Percentiles rank a stretch among this genome's conserved stretches.
phyloP scores from a whole-genome alignment of 2,113 vertebrate genomes.

The Eurypyga helias region DNA sequence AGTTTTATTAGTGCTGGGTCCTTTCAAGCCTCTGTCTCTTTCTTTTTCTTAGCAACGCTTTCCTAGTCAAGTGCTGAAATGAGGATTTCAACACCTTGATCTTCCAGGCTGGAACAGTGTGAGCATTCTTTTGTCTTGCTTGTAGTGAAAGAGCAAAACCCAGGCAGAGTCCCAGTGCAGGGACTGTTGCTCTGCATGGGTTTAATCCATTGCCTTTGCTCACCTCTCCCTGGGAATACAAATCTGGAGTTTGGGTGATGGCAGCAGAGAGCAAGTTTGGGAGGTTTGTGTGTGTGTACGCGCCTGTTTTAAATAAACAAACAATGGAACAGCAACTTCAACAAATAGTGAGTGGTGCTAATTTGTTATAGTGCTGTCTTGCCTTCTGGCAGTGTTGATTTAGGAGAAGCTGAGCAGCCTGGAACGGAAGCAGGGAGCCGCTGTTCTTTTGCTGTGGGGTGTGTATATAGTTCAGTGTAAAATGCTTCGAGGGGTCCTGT shows the following conservation, averaged over 20 bases:
- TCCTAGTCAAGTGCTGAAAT: neutral
- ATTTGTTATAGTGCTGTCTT: slow-evolving; percentile 58
- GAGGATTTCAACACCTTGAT: neutral
- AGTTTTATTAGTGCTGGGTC: slow-evolving; percentile 14
- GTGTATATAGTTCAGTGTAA: neutral
- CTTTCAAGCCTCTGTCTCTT: neutral
- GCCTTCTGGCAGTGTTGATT: slow-evolving; percentile 63
- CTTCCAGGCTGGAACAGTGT: neutral
- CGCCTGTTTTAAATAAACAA: slow-evolving; percentile 57
- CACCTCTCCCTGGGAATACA: neutral
- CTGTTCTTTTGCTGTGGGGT: neutral
- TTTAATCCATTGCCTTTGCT: neutral
- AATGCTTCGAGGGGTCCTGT: slow-evolving; percentile 1
- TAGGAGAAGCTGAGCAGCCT: slow-evolving; percentile 40
- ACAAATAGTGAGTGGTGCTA: slow-evolving; percentile 53
- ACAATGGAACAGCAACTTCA: slow-evolving; percentile 62
- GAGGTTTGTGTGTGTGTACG: neutral
- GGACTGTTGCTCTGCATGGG: neutral
- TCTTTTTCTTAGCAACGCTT: neutral
- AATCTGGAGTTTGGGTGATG: slow-evolving; percentile 20
- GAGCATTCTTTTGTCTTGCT: neutral
- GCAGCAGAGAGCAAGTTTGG: slow-evolving; percentile 59
- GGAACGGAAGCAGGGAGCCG: neutral
- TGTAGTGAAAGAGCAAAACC: neutral
- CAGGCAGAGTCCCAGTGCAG: neutral